These are phyloP conservation scores for Crypturellus tataupa DNA, from an alignment of 2,797 vertebrate species.

Conservation along the genomic window DNA sequence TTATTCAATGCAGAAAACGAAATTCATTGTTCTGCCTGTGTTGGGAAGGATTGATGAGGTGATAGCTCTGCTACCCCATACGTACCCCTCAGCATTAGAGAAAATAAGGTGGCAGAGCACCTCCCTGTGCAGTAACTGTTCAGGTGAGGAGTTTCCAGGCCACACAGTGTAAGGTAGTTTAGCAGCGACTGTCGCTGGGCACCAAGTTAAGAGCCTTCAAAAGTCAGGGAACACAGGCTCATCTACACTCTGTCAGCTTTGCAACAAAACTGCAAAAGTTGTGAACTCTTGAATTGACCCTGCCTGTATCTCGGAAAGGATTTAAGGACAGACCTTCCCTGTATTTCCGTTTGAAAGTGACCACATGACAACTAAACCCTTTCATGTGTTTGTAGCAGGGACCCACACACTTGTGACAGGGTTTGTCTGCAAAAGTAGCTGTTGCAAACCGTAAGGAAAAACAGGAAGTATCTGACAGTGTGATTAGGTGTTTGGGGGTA, in stretches of 20 bases:
- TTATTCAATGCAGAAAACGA: neutral
- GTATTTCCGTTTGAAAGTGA: neutral
- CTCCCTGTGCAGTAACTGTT: neutral
- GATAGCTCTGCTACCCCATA: neutral
- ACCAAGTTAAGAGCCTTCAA: neutral
- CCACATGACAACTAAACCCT: neutral
- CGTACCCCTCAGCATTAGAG: neutral
- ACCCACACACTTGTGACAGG: no score
- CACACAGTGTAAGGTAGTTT: neutral
- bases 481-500: rapidly evolving
- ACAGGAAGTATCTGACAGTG: neutral
- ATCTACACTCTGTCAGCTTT: neutral
- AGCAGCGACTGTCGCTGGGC: neutral
- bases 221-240: neutral
- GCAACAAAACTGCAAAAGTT: rapidly evolving
- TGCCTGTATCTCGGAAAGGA: neutral
- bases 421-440: neutral
- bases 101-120: neutral
- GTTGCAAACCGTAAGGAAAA: neutral
- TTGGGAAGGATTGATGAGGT: neutral
- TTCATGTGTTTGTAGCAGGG: neutral
- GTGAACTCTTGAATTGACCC: neutral
- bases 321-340: neutral
- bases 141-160: neutral
- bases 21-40: neutral